A percentile compares a stretch with the other conserved stretches of the same genome.
Conservation (phyloP, 2,113 vertebrate species). For the Tautogolabrus adspersus region DNA sequence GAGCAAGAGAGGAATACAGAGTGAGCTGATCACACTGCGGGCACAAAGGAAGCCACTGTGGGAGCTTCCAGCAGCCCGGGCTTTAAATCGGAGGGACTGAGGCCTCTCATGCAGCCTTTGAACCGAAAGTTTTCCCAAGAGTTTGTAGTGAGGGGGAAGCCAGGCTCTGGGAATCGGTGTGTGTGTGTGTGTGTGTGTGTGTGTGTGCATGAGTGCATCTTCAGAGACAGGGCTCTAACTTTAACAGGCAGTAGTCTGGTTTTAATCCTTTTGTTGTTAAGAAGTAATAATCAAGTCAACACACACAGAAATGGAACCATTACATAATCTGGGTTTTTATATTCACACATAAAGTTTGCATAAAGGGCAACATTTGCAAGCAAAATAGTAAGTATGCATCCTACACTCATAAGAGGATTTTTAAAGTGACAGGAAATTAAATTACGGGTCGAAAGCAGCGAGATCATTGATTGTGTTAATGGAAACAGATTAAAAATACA, state of each 20-base stretch:
- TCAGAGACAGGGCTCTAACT: constrained; percentile 23
- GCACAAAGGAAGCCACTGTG: constrained; percentile 80
- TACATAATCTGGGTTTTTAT: background rate
- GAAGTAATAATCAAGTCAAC: background rate
- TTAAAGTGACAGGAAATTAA: background rate
- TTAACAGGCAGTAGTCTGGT: background rate
- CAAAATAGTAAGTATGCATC: background rate
- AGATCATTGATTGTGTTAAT: background rate
- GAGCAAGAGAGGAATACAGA: constrained; percentile 75
- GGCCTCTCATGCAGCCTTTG: constrained; percentile 71
- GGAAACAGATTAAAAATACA: background rate
- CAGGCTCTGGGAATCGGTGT: constrained; percentile 59
- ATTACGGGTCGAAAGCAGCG: background rate
- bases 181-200: background rate
- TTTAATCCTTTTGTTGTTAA: background rate
- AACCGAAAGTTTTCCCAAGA: constrained; percentile 77
- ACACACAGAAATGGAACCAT: background rate
- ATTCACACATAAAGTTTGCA: constrained; percentile 10
- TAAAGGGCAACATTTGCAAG: background rate
- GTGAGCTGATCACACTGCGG: constrained; percentile 48
- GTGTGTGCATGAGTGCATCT: constrained; percentile 12
- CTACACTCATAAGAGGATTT: background rate
- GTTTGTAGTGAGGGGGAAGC: constrained; percentile 46
- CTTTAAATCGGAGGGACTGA: constrained; percentile 60
- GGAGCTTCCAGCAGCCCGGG: constrained; percentile 67